Conservation (phyloP, 2,888 invertebrate species). For the Lepidochitona cinerea region DNA sequence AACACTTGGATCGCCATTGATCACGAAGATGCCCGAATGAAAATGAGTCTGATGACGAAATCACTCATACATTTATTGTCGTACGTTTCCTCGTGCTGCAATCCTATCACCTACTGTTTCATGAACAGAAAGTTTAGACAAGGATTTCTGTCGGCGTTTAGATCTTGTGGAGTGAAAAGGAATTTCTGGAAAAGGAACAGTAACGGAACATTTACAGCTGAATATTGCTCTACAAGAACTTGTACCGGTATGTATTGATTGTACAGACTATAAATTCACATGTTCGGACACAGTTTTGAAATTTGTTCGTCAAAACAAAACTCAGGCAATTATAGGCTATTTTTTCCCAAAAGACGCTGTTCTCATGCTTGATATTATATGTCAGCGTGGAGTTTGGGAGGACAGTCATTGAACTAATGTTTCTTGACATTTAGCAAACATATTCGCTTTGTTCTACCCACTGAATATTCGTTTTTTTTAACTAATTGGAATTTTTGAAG, state of each 20-base stretch:
- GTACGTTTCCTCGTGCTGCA: slow-evolving; percentile 86
- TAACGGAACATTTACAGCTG: neutral
- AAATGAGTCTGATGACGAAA: slow-evolving; percentile 67
- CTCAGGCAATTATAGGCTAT: too few relatives aligned
- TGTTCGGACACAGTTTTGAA: too few relatives aligned
- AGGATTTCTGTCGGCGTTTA: slow-evolving; percentile 82
- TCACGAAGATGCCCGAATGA: slow-evolving; percentile 67
- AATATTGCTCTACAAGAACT: neutral
- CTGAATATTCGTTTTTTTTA: too few relatives aligned
- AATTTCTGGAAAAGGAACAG: neutral
- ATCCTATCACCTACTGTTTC: slow-evolving; percentile 91
- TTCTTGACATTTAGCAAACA: too few relatives aligned
- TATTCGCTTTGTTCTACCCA: too few relatives aligned
- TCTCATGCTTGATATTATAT: too few relatives aligned
- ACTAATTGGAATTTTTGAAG: too few relatives aligned
- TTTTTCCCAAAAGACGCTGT: too few relatives aligned
- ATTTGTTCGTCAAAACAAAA: too few relatives aligned
- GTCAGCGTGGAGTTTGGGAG: too few relatives aligned
- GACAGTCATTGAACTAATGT: too few relatives aligned
- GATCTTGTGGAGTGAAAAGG: neutral
- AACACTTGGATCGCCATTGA: slow-evolving; percentile 83
- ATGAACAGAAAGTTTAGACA: slow-evolving; percentile 88
- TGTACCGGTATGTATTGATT: slow-evolving; percentile 2
- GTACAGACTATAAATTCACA: too few relatives aligned
- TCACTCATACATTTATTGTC: slow-evolving; percentile 82